These are phyloP conservation scores for Gasteruption jaculator DNA, from an alignment of 2,888 invertebrate genomes.

Conservation along the genomic window DNA sequence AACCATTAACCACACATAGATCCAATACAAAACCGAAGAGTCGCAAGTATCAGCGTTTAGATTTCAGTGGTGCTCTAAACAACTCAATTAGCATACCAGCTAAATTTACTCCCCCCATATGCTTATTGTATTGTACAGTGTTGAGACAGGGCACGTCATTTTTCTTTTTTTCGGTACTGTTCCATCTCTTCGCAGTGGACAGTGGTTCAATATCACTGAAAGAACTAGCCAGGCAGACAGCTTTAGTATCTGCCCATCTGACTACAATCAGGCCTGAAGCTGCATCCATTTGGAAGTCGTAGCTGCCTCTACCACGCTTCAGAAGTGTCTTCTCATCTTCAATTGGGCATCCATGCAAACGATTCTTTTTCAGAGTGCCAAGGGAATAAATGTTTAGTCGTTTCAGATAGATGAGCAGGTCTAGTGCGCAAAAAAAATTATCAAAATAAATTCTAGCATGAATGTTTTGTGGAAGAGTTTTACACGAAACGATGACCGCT, in stretches of 20 bases:
- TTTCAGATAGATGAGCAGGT: too few relatives aligned
- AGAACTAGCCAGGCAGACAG: not conserved
- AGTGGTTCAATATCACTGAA: not conserved
- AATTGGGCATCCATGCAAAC: too few relatives aligned
- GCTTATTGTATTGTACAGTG: conserved; percentile 2
- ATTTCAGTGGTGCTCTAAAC: not conserved
- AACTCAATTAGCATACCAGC: not conserved
- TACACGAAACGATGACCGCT: conserved; percentile 30
- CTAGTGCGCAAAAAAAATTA: conserved; percentile 2
- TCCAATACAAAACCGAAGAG: not conserved
- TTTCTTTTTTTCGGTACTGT: conserved; percentile 2
- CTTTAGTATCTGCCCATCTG: too few relatives aligned
- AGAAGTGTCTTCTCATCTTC: too few relatives aligned
- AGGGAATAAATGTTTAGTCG: too few relatives aligned
- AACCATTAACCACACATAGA: conserved; percentile 1
- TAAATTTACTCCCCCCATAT: not conserved
- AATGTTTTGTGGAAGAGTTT: conserved; percentile 23
- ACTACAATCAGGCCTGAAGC: too few relatives aligned
- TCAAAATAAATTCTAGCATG: conserved; percentile 1
- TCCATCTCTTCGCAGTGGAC: not conserved
- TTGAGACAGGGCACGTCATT: conserved; percentile 1
- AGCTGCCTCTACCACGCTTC: too few relatives aligned
- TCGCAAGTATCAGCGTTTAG: not conserved
- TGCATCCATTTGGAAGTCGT: too few relatives aligned
- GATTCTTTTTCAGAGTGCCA: too few relatives aligned